These are phyloP conservation scores for Eulemur rubriventer DNA, from an alignment of 2,797 vertebrate species.

Conservation along the genomic window DNA sequence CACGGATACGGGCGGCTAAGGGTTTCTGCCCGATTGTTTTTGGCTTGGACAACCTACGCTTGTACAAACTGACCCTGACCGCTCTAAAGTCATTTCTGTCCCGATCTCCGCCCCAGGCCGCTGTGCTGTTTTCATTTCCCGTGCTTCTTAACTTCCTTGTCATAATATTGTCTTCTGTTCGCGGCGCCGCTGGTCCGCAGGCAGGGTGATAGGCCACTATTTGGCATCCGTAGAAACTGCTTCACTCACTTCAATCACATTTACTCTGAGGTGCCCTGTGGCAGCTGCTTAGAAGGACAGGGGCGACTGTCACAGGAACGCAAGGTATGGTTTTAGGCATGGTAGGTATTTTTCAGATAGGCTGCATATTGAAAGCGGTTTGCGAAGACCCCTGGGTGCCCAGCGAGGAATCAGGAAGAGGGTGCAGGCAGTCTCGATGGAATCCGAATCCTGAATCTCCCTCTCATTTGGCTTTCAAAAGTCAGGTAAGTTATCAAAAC, in stretches of 20 bases:
- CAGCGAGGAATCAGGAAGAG: neutral
- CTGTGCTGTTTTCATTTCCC: conserved; percentile 42
- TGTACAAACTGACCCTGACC: conserved; percentile 3
- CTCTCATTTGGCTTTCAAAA: neutral
- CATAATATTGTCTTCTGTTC: conserved; percentile 22
- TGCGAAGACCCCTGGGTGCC: neutral
- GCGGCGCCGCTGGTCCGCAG: fast-evolving
- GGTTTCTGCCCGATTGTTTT: neutral
- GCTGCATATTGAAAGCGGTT: neutral
- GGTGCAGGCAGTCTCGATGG: fast-evolving
- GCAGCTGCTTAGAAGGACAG: neutral
- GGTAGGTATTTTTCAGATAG: neutral
- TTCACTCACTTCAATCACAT: neutral
- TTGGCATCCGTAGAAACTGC: neutral
- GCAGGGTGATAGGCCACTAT: neutral
- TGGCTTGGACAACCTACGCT: conserved; percentile 40
- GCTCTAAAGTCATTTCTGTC: neutral
- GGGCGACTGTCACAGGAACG: neutral
- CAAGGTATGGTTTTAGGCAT: neutral
- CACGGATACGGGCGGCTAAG: neutral
- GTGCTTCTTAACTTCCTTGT: conserved; percentile 7
- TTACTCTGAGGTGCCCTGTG: fast-evolving
- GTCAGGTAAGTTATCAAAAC: neutral
- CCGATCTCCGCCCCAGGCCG: neutral
- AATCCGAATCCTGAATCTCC: neutral